Conservation (phyloP, 1,140 invertebrate genomes). For the Dryas iulia region DNA sequence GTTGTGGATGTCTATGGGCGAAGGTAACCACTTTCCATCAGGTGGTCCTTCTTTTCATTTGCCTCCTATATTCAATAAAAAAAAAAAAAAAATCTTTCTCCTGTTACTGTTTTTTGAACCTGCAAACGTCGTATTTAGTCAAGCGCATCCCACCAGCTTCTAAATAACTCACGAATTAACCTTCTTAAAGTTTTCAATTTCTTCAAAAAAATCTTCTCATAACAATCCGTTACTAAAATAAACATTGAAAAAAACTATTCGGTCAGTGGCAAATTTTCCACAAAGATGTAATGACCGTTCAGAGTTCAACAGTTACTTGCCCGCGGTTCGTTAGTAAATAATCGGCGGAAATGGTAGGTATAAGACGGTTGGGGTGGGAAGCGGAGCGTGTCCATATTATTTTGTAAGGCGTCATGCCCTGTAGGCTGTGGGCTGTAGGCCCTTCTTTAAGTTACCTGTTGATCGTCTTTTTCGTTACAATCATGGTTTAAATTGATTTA, state of each 20-base stretch:
- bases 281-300: constrained; percentile 30
- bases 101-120: too few species aligned
- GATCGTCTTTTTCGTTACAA: not conserved
- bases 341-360: constrained; percentile 58
- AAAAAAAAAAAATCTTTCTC: too few species aligned
- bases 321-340: constrained; percentile 51
- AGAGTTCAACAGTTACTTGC: constrained; percentile 56
- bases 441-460: not conserved
- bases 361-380: constrained; percentile 56
- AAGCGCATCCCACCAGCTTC: too few species aligned
- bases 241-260: not conserved
- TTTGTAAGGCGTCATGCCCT: constrained; percentile 33
- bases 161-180: too few species aligned
- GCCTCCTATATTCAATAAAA: too few species aligned
- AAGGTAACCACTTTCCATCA: too few species aligned
- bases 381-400: constrained; percentile 49
- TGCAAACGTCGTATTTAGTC: too few species aligned
- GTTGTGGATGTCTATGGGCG: too few species aligned
- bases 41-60: too few species aligned
- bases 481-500: not conserved
- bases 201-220: not conserved
- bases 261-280: not conserved
- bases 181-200: too few species aligned
- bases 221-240: not conserved
- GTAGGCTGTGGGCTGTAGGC: not conserved